phyloP scores from a whole-genome alignment of 2,113 vertebrate species.

The Opisthocomus hoazin region DNA sequence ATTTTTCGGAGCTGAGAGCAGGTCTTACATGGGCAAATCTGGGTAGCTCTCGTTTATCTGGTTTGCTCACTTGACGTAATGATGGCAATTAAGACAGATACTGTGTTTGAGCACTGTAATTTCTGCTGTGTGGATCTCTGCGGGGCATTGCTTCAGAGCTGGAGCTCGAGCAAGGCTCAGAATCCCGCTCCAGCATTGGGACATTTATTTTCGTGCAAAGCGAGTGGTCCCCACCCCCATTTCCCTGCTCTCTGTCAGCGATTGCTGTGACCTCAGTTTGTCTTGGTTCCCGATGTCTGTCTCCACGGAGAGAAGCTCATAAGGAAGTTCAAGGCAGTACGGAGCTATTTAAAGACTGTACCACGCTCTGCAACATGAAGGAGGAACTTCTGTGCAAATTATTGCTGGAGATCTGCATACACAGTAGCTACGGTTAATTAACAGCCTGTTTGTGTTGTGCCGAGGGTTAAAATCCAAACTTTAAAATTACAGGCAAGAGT shows the following conservation, averaged over 20 bases:
- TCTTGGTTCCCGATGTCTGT: constrained; percentile 24
- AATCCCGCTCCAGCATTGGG: background rate
- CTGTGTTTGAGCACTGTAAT: background rate
- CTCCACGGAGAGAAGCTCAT: constrained; percentile 33
- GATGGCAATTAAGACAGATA: background rate
- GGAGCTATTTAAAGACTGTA: constrained; percentile 48
- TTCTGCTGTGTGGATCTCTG: background rate
- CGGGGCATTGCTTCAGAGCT: background rate
- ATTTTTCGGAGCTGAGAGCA: fast-evolving
- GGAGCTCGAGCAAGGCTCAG: background rate
- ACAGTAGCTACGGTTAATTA: constrained; percentile 18
- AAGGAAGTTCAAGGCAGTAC: constrained; percentile 10
- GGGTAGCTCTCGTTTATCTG: background rate
- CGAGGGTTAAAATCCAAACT: background rate
- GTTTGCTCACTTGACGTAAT: background rate
- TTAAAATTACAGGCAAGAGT: background rate
- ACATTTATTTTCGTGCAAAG: background rate
- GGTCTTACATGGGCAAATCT: fast-evolving
- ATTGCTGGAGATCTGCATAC: background rate
- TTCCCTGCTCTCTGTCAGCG: background rate
- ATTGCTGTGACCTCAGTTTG: constrained; percentile 1
- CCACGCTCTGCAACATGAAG: background rate
- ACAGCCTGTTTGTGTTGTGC: constrained; percentile 4
- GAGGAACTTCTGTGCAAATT: constrained; percentile 19
- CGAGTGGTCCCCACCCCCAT: background rate